Conservation (phyloP, 2,888 invertebrate genomes). For the Leptinotarsa peninsularis region DNA sequence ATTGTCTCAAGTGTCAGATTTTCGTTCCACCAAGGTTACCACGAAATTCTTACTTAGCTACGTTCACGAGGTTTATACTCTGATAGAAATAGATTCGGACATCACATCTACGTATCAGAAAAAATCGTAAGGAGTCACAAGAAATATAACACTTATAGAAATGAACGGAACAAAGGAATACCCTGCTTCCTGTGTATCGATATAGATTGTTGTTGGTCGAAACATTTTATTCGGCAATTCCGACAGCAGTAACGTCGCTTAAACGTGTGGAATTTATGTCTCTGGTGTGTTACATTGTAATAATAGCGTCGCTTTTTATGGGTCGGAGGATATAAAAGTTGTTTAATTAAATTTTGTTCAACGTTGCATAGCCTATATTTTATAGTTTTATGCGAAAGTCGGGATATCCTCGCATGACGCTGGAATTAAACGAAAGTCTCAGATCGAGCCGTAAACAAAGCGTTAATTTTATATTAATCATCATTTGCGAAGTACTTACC, state of each 20-base stretch:
- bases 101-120: background rate
- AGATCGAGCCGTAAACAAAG: slow-evolving; percentile 52
- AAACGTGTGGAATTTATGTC: slow-evolving; percentile 62
- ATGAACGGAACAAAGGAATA: background rate
- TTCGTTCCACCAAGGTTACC: too few relatives aligned
- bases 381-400: slow-evolving; percentile 60
- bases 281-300: slow-evolving; percentile 63
- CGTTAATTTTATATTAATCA: slow-evolving; percentile 54
- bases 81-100: too few relatives aligned
- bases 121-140: background rate
- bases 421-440: slow-evolving; percentile 53
- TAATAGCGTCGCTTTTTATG: slow-evolving; percentile 64
- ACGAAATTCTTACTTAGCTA: too few relatives aligned
- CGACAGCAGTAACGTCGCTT: slow-evolving; percentile 52
- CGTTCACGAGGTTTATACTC: too few relatives aligned
- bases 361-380: slow-evolving; percentile 64
- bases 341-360: slow-evolving; percentile 66
- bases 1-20: too few relatives aligned
- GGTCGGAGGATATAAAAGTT: slow-evolving; percentile 64
- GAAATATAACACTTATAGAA: background rate
- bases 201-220: slow-evolving; percentile 41
- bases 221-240: slow-evolving; percentile 51
- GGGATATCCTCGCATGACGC: slow-evolving; percentile 54
- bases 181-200: slow-evolving; percentile 6
- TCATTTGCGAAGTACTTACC: slow-evolving; percentile 31